Conservation (phyloP, 2,113 vertebrate genomes). For the Cyprinus carpio region DNA sequence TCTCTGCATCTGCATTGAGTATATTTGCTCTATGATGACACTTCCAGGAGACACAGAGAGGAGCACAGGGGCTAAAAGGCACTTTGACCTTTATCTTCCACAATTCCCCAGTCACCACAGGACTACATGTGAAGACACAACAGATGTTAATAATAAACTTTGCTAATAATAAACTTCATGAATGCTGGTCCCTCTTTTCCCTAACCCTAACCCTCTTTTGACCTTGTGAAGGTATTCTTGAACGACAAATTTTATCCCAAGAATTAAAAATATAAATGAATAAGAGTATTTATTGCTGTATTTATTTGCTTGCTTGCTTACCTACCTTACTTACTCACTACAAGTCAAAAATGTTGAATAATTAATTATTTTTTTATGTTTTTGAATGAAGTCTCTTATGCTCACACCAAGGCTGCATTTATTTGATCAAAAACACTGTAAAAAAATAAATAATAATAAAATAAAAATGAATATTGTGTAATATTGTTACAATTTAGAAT, state of each 20-base stretch:
- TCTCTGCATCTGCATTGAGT: background rate
- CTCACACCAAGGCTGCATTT: background rate
- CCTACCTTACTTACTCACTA: background rate
- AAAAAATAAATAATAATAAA: background rate
- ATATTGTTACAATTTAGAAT: background rate
- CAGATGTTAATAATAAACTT: slow-evolving; percentile 75
- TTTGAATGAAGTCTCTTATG: background rate
- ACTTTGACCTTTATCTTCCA: slow-evolving; percentile 63
- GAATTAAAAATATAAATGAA: background rate
- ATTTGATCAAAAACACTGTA: background rate
- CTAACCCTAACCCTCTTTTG: too few relatives aligned
- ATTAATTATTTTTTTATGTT: background rate
- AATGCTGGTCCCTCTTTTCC: slow-evolving; percentile 38
- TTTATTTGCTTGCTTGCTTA: background rate
- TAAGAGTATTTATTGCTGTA: background rate
- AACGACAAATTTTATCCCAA: background rate
- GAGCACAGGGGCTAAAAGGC: slow-evolving; percentile 50
- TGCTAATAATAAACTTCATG: slow-evolving; percentile 58
- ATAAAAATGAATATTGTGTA: background rate
- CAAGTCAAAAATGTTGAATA: background rate
- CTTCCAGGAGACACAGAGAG: slow-evolving; percentile 35
- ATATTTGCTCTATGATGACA: background rate
- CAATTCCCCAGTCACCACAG: slow-evolving; percentile 67
- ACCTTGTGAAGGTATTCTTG: too few relatives aligned
- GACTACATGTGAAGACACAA: slow-evolving; percentile 63